Percentiles rank a stretch among this genome's conserved stretches.
Evolutionary conservation across 2,797 vertebrate genomes (phyloP).

Genomic region (Acipenser transmontanus): DNA sequence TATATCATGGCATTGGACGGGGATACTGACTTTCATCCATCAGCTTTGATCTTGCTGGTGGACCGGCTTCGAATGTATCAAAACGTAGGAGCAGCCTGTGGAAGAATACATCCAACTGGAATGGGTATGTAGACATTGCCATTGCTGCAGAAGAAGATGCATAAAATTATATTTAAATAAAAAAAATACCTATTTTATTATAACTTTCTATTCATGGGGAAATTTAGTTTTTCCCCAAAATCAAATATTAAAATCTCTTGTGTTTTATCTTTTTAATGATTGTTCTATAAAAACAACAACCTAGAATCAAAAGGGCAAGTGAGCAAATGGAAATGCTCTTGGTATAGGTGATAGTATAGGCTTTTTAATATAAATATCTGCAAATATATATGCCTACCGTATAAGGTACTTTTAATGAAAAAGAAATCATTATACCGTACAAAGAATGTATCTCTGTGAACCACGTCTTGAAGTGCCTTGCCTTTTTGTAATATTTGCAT

Average conservation of each 20-base stretch:
- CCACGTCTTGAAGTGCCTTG: neutral
- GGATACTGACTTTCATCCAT: constrained; percentile 73
- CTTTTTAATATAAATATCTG: too few species aligned
- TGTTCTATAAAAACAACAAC: too few species aligned
- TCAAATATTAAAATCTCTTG: too few species aligned
- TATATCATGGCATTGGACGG: constrained; percentile 71
- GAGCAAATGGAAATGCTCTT: too few species aligned
- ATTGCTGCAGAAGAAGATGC: too few species aligned
- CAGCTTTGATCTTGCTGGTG: constrained; percentile 63
- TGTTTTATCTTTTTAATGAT: too few species aligned
- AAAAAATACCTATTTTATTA: neutral
- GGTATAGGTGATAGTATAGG: too few species aligned
- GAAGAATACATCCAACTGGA: constrained; percentile 74
- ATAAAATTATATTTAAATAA: neutral
- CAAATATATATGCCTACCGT: too few species aligned
- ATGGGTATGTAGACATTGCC: constrained; percentile 53
- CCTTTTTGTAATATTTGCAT: neutral
- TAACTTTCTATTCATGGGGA: too few species aligned
- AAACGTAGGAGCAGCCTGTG: constrained; percentile 71
- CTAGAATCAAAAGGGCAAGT: too few species aligned
- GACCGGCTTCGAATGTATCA: constrained; percentile 67
- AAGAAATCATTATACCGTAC: neutral
- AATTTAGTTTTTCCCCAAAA: too few species aligned
- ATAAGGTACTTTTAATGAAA: too few species aligned
- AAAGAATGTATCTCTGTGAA: neutral